These are phyloP conservation scores for Tursiops truncatus DNA, from an alignment of 2,113 vertebrate genomes.

Conservation along the genomic window DNA sequence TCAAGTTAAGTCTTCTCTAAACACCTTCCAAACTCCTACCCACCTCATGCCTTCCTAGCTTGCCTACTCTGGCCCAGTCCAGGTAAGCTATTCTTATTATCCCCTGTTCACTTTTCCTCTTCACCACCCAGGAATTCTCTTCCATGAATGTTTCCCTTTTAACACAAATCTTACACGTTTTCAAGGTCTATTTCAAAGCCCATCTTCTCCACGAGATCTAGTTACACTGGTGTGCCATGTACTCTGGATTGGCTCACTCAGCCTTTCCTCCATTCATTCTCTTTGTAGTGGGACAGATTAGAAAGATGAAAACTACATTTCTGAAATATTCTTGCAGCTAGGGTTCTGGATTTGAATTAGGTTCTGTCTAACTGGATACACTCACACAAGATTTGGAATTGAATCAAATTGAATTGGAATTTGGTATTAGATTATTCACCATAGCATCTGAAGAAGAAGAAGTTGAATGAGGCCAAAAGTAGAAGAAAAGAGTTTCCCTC, in stretches of 20 bases:
- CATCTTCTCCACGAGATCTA: background rate
- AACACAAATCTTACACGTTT: background rate
- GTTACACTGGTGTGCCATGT: background rate
- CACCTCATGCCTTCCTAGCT: background rate
- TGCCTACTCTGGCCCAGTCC: background rate
- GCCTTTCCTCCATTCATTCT: background rate
- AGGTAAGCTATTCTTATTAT: background rate
- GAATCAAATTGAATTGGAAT: background rate
- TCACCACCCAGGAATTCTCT: background rate
- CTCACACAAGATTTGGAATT: background rate
- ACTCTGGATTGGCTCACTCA: background rate
- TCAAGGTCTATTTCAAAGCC: slow-evolving; percentile 17
- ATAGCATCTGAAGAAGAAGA: background rate
- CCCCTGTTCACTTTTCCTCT: background rate
- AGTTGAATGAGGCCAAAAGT: background rate
- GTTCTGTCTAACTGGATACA: background rate
- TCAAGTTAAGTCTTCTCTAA: slow-evolving; percentile 2
- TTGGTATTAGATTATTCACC: background rate
- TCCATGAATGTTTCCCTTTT: background rate
- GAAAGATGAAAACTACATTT: background rate
- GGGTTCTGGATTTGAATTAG: background rate
- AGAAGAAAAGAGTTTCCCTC: background rate
- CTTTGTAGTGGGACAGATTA: background rate
- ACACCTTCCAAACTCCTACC: background rate
- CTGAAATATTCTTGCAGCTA: slow-evolving; percentile 19